Evolutionary conservation across 2,888 invertebrate genomes (phyloP).

Genomic region (Drosophila helvetica): DNA sequence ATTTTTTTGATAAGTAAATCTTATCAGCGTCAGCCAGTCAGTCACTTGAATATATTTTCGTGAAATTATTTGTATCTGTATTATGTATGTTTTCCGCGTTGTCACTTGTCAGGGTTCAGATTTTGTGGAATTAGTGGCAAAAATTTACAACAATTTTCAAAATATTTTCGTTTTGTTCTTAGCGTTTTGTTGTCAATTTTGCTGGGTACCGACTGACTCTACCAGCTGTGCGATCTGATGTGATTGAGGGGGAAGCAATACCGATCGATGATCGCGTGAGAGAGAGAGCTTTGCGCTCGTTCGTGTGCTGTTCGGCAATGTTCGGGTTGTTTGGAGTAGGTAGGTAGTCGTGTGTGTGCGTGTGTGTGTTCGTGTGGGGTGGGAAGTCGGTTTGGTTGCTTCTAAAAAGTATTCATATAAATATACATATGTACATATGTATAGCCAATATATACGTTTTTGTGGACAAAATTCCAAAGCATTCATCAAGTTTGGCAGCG

Average conservation of each 20-base stretch:
- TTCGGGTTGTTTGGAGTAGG: constrained; percentile 10
- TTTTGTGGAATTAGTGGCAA: constrained; percentile 59
- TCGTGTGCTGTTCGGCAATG: constrained; percentile 7
- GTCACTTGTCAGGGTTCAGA: constrained; percentile 46
- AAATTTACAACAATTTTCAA: constrained; percentile 69
- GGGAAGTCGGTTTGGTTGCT: not conserved
- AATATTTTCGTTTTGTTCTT: constrained; percentile 29
- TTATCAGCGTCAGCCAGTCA: constrained; percentile 55
- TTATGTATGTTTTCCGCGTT: constrained; percentile 13
- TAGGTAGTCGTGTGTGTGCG: constrained; percentile 8
- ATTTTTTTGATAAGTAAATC: constrained; percentile 69
- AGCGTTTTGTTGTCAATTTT: constrained; percentile 72
- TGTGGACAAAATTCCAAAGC: constrained; percentile 70
- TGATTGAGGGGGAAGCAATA: constrained; percentile 49
- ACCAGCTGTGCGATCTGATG: constrained; percentile 69
- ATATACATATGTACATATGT: not conserved
- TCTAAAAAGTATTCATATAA: constrained; percentile 48
- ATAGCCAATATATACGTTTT: constrained; percentile 33
- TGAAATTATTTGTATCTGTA: constrained; percentile 21
- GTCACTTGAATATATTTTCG: constrained; percentile 1
- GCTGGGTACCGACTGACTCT: constrained; percentile 58
- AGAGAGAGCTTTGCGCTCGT: constrained; percentile 37
- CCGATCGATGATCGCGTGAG: constrained; percentile 61
- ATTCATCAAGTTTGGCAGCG: constrained; percentile 54
- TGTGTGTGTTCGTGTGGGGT: constrained; percentile 29